Evolutionary conservation across 2,888 invertebrate species (phyloP).

Genomic region (Ochropleura plecta): DNA sequence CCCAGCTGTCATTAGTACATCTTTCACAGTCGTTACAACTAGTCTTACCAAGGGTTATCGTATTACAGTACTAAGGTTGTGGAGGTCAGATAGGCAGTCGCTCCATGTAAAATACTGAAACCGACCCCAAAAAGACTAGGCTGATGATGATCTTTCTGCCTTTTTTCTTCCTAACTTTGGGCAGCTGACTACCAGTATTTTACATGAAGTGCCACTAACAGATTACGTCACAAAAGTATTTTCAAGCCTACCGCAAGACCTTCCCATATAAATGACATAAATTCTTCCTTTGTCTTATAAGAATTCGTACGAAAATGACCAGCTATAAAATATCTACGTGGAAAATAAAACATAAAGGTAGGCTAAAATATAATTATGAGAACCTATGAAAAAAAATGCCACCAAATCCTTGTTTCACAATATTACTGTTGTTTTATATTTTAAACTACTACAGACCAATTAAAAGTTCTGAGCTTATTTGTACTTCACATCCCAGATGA

Average conservation of each 20-base stretch:
- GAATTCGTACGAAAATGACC: constrained; percentile 46
- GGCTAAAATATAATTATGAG: constrained; percentile 1
- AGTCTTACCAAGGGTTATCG: too few species aligned
- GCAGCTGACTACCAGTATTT: background rate
- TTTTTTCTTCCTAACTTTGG: background rate
- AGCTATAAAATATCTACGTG: constrained; percentile 46
- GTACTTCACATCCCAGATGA: background rate
- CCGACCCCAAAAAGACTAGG: too few species aligned
- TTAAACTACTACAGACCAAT: background rate
- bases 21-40: too few species aligned
- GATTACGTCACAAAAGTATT: background rate
- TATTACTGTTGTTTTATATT: background rate
- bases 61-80: too few species aligned
- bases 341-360: constrained; percentile 44
- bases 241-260: background rate
- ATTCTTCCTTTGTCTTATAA: constrained; percentile 1
- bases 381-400: background rate
- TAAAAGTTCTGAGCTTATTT: background rate
- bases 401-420: background rate
- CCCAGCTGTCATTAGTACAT: too few species aligned
- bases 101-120: too few species aligned
- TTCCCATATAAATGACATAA: background rate
- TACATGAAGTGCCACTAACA: background rate
- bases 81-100: too few species aligned
- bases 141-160: too few species aligned